phyloP scores from a whole-genome alignment of 2,797 vertebrate genomes.

The Micrastur ruficollis region DNA sequence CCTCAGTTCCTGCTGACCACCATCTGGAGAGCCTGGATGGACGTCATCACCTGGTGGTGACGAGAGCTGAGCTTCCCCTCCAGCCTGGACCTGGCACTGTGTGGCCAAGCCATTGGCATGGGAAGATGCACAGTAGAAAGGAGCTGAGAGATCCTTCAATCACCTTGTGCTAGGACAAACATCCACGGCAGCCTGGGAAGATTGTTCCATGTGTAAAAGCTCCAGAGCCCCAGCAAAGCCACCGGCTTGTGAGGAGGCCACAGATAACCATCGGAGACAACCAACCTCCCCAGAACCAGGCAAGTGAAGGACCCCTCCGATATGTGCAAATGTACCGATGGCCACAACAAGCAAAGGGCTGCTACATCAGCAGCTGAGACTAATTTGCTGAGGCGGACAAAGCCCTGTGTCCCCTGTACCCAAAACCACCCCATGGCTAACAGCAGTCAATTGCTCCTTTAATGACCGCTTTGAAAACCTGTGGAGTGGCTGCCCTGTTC shows the following conservation, averaged over 20 bases:
- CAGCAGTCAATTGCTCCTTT: not conserved
- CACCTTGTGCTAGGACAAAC: not conserved
- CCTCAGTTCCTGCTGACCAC: not conserved
- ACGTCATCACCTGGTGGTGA: not conserved
- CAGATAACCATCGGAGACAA: fast-evolving
- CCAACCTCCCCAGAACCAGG: not conserved
- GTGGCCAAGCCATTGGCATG: not conserved
- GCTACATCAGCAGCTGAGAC: not conserved
- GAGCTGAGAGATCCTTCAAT: not conserved
- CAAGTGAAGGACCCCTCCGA: not conserved
- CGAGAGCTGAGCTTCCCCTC: not conserved
- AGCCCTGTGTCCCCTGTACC: not conserved
- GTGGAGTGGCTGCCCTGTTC: not conserved
- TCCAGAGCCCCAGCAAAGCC: not conserved
- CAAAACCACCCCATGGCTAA: not conserved
- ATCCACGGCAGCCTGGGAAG: not conserved
- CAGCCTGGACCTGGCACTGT: not conserved
- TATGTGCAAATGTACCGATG: not conserved
- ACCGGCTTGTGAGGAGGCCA: not conserved
- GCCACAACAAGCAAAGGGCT: not conserved
- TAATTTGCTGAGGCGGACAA: not conserved
- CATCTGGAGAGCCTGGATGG: not conserved
- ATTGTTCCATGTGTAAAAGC: not conserved
- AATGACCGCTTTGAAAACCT: not conserved
- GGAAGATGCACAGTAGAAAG: not conserved